Base-by-base conservation (phyloP, 2,113 vertebrate genomes). In the Macquaria ambigua region DNA sequence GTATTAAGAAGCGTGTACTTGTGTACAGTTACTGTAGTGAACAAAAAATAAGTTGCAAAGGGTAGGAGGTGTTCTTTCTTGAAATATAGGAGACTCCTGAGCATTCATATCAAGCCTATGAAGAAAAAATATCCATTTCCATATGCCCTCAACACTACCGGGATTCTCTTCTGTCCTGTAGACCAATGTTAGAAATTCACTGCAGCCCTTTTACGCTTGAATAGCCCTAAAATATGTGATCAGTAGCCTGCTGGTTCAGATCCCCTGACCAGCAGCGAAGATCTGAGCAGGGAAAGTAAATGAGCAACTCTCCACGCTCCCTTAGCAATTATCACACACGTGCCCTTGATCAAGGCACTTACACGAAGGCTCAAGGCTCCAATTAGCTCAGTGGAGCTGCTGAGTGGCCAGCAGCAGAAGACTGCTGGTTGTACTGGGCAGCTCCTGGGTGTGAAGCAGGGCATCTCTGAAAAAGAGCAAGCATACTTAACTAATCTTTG, bases 301-400 rank as follows among this genome's bases (percentile, higher is more conserved):
- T 0, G 74, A 84, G 52, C 63, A 78, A 71, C 88, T 63, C 83
- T 86, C 72, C n/a, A 39, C 69, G 78, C 81, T 74, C 77, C 74
- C 77, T 84, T 63, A 78, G 84, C 69, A 74, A 81, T 84, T 78
- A 89, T 86, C 10, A 7, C 76, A 71, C 81, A 71, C 21, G 62
- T 90, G 88, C 59, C 59, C 66, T 82, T 58, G 78, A 87, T 84
- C 78, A 69, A 79, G 78, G 34, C 78, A 66, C 74, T 89, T 89
- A 81, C 64, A 64, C 3, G 15, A 46, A 79, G 52, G 82, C 86
- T 84, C 82, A 77, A 69, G 74, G 78, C 84, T 86, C 67, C 79
- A 72, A 72, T 85, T 81, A 66, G 28, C 50, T 25, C 37, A 34
- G 63, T 12, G 67, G 73, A 84, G 81, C 77, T 66, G 73, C 73